Conservation (phyloP, 2,888 invertebrate species). For the Phyllotreta striolata region DNA sequence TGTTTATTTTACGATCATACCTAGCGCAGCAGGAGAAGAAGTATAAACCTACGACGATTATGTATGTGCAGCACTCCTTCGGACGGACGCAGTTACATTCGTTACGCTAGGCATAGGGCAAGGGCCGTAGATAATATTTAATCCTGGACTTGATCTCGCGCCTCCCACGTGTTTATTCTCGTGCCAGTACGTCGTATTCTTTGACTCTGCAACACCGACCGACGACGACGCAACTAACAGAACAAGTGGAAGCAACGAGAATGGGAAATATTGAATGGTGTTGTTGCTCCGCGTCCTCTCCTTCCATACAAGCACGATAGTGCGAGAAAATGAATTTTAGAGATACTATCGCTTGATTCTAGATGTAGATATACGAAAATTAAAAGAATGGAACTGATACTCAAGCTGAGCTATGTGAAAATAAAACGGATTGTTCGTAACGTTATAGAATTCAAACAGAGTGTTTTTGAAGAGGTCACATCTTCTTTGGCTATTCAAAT, state of each 20-base stretch:
- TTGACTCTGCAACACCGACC: conserved; percentile 38
- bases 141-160: conserved; percentile 46
- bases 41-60: no score
- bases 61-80: no score
- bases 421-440: no score
- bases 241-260: conserved; percentile 10
- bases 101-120: conserved; percentile 4
- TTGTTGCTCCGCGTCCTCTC: conserved; percentile 23
- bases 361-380: no score
- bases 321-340: conserved; percentile 18
- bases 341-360: not conserved
- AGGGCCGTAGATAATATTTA: conserved; percentile 47
- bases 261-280: conserved; percentile 31
- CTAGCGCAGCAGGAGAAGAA: no score
- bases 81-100: no score
- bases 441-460: no score
- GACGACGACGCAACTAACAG: conserved; percentile 13
- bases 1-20: no score
- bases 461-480: no score
- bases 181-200: conserved; percentile 41
- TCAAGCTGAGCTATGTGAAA: no score
- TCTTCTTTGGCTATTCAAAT: no score
- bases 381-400: no score
- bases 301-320: conserved; percentile 14
- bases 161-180: conserved; percentile 45